Percentiles rank a stretch among this genome's conserved stretches.
Evolutionary conservation across 2,888 invertebrate species (phyloP).

Genomic region (Steinernema hermaphroditum): DNA sequence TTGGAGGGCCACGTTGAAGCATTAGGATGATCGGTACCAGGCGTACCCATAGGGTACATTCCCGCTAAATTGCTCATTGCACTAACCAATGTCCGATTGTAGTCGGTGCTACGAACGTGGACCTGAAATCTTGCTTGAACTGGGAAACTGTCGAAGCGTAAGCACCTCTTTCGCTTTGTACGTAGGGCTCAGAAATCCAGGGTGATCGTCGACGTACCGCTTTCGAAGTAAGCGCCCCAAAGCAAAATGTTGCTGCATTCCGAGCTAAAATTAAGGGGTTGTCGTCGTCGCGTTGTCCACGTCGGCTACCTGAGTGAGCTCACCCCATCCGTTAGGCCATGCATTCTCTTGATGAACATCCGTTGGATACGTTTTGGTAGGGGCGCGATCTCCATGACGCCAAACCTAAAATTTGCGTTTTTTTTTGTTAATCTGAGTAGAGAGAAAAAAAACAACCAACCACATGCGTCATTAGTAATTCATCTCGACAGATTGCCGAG

Average conservation of each 20-base stretch:
- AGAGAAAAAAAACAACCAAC: too few species aligned
- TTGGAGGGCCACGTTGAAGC: slow-evolving; percentile 45
- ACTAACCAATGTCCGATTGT: slow-evolving; percentile 74
- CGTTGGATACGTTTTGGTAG: slow-evolving; percentile 34
- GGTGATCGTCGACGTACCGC: slow-evolving; percentile 49
- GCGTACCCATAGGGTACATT: slow-evolving; percentile 71
- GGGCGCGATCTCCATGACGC: slow-evolving; percentile 41
- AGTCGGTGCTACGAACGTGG: slow-evolving; percentile 67
- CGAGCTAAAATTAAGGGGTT: slow-evolving; percentile 55
- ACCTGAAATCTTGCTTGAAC: slow-evolving; percentile 46
- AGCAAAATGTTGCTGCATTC: slow-evolving; percentile 58
- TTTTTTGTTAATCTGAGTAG: too few species aligned
- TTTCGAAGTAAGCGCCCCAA: slow-evolving; percentile 49
- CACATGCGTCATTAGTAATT: too few species aligned
- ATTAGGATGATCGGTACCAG: slow-evolving; percentile 51
- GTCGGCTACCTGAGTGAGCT: slow-evolving; percentile 52
- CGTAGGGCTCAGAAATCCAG: not conserved
- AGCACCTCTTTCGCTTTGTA: slow-evolving; percentile 18
- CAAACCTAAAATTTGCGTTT: slow-evolving; percentile 34
- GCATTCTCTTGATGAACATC: slow-evolving; percentile 36
- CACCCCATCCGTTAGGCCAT: slow-evolving; percentile 42
- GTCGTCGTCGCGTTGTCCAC: too few species aligned
- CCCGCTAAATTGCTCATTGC: slow-evolving; percentile 82
- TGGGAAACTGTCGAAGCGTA: not conserved
- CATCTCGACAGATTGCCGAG: too few species aligned